Base-by-base conservation (phyloP, 1,140 invertebrate genomes). In the Atta texana region DNA sequence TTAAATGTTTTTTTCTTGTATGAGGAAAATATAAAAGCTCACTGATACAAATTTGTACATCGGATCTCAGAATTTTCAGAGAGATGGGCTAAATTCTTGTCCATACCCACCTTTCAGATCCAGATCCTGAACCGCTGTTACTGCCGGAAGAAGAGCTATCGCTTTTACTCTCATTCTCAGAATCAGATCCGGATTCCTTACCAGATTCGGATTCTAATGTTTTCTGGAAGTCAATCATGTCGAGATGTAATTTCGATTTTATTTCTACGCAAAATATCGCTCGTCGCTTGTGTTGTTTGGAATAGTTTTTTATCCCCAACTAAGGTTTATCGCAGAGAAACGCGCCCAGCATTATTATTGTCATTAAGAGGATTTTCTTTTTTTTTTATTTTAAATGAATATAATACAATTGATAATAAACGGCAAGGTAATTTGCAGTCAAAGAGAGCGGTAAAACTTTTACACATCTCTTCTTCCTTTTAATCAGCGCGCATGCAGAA, bases 161-260 rank as follows among this genome's bases (percentile, higher is more conserved):
- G 87, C 95, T 96, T 89, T 95, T 95, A 93, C 95, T 96, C 80
- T 96, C 96, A 94, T 96, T 97, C 71, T 96, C 96, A 88, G 96
- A 97, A 92, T 96, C 96, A 94, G 96, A 97, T 89, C 95, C 96
- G 91, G 96, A 96, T 94, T 96, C 96, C 94, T 96, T 96, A 87
- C 95, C 96, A 93, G 96, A 97, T 93, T 96, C 96, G 93, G 96
- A 95, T 92, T 96, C 96, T 88, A 94, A 95, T 77, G 95, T 96
- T 93, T 96, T 96, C 96, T 97, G 94, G 88, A 96, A 96, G 75
- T 90, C 88, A 91, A 92, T 90, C 59, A 90, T 76, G 91, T 49
- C 86, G 57, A 44, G 39, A 59, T 81, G 21, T 84, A 74, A 84
- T 75, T 74, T 16, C 24, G 3, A 24, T 77, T 51, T 81, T 76